Evolutionary conservation across 2,888 invertebrate species (phyloP).

Genomic region (Standfussiana lucernea): DNA sequence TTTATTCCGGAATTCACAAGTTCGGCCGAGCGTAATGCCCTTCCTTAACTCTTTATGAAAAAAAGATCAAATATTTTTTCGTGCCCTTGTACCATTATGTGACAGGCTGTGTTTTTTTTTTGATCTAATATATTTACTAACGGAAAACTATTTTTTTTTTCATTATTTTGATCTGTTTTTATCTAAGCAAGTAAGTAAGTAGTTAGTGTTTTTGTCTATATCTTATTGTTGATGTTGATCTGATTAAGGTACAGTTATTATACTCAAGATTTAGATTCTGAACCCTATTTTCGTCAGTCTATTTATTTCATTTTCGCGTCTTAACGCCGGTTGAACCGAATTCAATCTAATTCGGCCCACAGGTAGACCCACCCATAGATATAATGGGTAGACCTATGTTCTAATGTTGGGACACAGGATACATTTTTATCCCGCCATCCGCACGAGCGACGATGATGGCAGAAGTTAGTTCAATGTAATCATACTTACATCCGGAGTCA

Average conservation of each 20-base stretch:
- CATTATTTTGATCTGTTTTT: not conserved
- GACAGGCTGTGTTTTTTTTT: not conserved
- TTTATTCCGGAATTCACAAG: slow-evolving; percentile 49
- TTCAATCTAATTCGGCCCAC: not conserved
- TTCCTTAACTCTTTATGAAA: slow-evolving; percentile 54
- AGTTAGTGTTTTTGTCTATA: no score
- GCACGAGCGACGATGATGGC: not conserved
- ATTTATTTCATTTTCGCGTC: not conserved
- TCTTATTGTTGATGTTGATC: not conserved
- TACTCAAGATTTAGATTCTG: not conserved
- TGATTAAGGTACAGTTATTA: not conserved
- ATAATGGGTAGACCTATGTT: no score
- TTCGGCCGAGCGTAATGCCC: slow-evolving; percentile 40
- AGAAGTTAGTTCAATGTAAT: not conserved
- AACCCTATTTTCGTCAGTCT: not conserved
- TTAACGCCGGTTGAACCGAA: not conserved
- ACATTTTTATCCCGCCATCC: not conserved
- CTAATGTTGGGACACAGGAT: not conserved
- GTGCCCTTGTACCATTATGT: not conserved
- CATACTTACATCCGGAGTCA: slow-evolving; percentile 91
- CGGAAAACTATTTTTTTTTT: not conserved
- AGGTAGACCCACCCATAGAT: no score
- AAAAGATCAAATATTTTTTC: not conserved
- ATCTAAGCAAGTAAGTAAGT: not conserved
- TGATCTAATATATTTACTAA: not conserved